phyloP scores from a whole-genome alignment of 1,140 invertebrate species.

The Contarinia nasturtii region DNA sequence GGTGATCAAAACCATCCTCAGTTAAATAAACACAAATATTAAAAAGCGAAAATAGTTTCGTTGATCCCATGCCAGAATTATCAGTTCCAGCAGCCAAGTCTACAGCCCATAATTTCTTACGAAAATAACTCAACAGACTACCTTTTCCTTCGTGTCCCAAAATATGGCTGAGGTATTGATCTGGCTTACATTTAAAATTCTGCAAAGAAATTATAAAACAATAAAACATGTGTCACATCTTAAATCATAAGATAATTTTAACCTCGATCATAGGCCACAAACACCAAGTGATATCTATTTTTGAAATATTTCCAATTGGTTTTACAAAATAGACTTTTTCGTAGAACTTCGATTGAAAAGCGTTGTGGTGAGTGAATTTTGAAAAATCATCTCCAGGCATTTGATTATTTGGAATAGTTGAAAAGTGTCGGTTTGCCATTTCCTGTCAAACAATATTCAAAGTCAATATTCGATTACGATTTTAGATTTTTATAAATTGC shows the following conservation, averaged over 20 bases:
- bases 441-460: conserved; percentile 7
- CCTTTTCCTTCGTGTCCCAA: conserved; percentile 79
- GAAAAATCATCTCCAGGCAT: conserved; percentile 36
- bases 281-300: conserved; percentile 57
- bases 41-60: conserved; percentile 54
- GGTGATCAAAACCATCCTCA: conserved; percentile 51
- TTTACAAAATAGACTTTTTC: conserved; percentile 56
- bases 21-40: conserved; percentile 56
- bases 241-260: too few relatives aligned
- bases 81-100: conserved; percentile 56
- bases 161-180: conserved; percentile 61
- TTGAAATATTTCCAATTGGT: conserved; percentile 48
- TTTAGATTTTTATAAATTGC: neutral
- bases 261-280: conserved; percentile 47
- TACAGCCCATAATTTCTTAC: conserved; percentile 67
- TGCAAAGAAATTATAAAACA: neutral
- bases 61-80: conserved; percentile 55
- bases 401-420: conserved; percentile 39
- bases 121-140: conserved; percentile 64
- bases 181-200: conserved; percentile 55
- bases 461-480: neutral
- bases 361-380: conserved; percentile 22
- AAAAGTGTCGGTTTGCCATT: conserved; percentile 39
- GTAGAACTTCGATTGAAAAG: conserved; percentile 45
- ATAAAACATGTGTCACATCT: too few relatives aligned